Evolutionary conservation across 2,113 vertebrate genomes (phyloP).

Genomic region (Archilochus colubris): DNA sequence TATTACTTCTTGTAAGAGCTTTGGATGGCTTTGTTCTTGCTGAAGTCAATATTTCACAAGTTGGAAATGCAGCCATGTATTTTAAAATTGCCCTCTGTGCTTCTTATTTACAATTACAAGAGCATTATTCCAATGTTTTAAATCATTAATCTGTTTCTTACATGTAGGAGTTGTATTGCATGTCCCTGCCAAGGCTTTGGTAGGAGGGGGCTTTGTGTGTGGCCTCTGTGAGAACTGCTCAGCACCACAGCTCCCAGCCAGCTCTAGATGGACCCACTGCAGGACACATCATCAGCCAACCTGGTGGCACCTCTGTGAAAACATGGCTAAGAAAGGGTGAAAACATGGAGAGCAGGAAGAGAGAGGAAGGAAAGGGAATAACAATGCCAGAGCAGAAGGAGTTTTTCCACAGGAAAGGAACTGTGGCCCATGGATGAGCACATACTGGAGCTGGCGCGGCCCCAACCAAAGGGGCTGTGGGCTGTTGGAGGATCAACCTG

Average conservation of each 20-base stretch:
- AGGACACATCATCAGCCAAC: neutral
- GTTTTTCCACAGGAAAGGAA: neutral
- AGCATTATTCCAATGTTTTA: neutral
- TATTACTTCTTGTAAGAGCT: neutral
- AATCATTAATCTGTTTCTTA: neutral
- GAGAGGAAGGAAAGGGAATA: neutral
- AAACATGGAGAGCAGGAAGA: neutral
- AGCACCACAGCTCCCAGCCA: neutral
- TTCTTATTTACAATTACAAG: neutral
- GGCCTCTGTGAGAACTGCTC: neutral
- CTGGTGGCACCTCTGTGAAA: neutral
- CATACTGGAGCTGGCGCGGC: neutral
- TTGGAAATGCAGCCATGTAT: neutral
- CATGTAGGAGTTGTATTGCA: neutral
- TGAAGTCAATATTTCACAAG: neutral
- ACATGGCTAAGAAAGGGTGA: neutral
- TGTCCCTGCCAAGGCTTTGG: neutral
- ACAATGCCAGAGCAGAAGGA: neutral
- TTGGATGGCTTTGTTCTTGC: neutral
- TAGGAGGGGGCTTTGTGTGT: neutral
- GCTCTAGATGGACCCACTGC: rapidly evolving
- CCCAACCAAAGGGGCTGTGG: neutral
- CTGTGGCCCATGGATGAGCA: neutral
- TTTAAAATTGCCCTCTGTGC: neutral
- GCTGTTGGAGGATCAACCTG: neutral